Conservation (phyloP, 1,140 invertebrate species). For the Euschistus heros region DNA sequence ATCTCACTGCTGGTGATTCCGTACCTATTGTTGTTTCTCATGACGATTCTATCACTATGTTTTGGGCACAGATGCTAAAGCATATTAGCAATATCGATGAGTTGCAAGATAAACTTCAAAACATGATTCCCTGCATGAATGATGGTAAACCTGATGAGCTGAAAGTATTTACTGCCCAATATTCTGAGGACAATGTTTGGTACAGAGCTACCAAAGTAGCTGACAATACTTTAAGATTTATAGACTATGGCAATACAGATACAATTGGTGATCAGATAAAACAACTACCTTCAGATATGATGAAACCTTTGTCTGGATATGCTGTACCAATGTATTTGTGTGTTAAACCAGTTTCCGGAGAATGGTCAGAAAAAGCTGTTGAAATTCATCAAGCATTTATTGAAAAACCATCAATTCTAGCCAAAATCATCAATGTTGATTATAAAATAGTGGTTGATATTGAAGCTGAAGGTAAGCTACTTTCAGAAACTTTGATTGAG, state of each 20-base stretch:
- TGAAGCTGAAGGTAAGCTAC: constrained; percentile 11
- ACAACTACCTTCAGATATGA: constrained; percentile 39
- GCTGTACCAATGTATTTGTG: constrained; percentile 52
- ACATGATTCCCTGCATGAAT: constrained; percentile 37
- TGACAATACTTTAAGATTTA: constrained; percentile 54
- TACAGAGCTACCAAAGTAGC: constrained; percentile 42
- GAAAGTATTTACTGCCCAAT: constrained; percentile 55
- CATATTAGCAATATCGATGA: constrained; percentile 27
- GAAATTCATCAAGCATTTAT: constrained; percentile 46
- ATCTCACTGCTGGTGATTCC: constrained; percentile 26
- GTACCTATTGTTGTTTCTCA: constrained; percentile 33
- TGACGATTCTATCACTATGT: constrained; percentile 33
- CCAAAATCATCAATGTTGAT: constrained; percentile 33
- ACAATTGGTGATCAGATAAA: constrained; percentile 48
- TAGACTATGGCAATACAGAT: constrained; percentile 74
- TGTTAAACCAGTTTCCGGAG: constrained; percentile 48
- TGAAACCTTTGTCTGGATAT: constrained; percentile 40
- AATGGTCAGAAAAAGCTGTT: constrained; percentile 52
- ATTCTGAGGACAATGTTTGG: constrained; percentile 61
- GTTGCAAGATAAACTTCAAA: constrained; percentile 46
- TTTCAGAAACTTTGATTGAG: constrained; percentile 25
- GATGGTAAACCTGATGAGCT: constrained; percentile 42
- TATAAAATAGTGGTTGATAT: constrained; percentile 27
- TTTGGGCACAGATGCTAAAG: constrained; percentile 34
- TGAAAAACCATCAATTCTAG: constrained; percentile 35